Evolutionary conservation across 2,113 vertebrate species (phyloP).

Genomic region (Mus musculus): GRCm39 chr2:100406501-100407000

Average conservation of each 20-base stretch:
- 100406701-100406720: neutral
- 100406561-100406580: neutral
- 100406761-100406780: neutral
- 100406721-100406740: neutral
- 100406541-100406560: neutral
- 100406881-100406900: neutral
- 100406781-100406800: no score
- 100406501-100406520: neutral
- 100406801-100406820: neutral
- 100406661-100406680: neutral
- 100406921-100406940: slow-evolving; percentile 46
- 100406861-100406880: neutral
- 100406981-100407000: slow-evolving; percentile 35
- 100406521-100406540: neutral
- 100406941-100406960: neutral
- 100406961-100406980: neutral
- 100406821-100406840: neutral
- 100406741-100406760: neutral
- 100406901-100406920: neutral
- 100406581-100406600: neutral
- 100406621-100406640: neutral
- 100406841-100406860: neutral
- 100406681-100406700: neutral
- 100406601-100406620: neutral
- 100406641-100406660: neutral